Base-by-base conservation (phyloP, 2,797 vertebrate species). In the Crenichthys baileyi region DNA sequence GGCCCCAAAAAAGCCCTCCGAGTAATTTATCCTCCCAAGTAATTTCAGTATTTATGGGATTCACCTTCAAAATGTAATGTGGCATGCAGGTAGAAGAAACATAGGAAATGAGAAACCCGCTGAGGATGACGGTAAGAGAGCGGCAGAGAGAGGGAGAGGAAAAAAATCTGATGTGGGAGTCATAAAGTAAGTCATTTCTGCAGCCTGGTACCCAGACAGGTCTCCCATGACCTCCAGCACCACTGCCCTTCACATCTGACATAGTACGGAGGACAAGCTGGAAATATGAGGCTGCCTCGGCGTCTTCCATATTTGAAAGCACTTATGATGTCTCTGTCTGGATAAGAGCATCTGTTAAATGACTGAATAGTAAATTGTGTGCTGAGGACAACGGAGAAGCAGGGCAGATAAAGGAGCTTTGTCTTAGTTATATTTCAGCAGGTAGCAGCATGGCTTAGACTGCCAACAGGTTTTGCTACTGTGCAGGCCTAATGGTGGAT, bases 41-140 rank as follows among this genome's bases (percentile, higher is more conserved):
- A 93, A 95, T 95, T 95, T 95, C 83, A 84, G 91, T 91, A 94
- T 95, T 95, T 95, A 95, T 95, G 94, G 91, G 92, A 94, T 93
- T 96, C 95, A 95, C 96, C 95, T 96, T 96, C 94, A 95, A 91
- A 95, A 94, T 94, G 91, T 95, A 95, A 96, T 96, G 94, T 94
- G 91, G 91, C 94, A 93, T 94, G 91, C 87, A 93, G 91, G 89
- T 91, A 90, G 86, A 87, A 91, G 89, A 90, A 91, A 92, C 79
- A 89, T 39, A 72, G 86, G 85, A 91, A 92, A 94, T 93, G 88
- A 92, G 85, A 94, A 93, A 93, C 85, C 84, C 84, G 65, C 83
- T 58, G 77, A 85, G 88, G 88, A 78, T 8, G 74, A 83, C 74
- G 73, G 83, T 29, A 81, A 83, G 79, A 67, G 81, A 67, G 65